Evolutionary conservation across 2,888 invertebrate species (phyloP), one percentile per base, ranked within the genome.

Genomic region (Incurvaria masculella): DNA sequence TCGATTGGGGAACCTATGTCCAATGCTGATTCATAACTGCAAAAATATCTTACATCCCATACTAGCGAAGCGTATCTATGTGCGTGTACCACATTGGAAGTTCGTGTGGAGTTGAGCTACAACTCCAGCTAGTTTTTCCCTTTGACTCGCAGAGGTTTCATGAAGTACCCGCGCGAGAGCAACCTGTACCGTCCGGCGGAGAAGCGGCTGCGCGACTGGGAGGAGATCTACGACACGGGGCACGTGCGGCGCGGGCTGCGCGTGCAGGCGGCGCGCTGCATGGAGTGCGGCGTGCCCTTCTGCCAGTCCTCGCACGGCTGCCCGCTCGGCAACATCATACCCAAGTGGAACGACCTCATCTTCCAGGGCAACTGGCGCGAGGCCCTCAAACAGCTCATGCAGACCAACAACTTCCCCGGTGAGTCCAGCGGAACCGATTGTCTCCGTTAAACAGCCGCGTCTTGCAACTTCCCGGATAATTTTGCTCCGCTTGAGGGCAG

Each of bases 221-320:
- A 94, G 54, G 99, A 99, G 80, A 93, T 99, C 55, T 97, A 95
- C 75, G 91, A 94, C 66, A 88, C 87, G 61, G 80, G 81, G 16
- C 88, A 88, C 57, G 94, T 98, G 8, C 86, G 94, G 6, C 90
- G 91, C 66, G 94, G 93, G n/a, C 80, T 99, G 41, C 82, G 89
- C 45, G 84, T 89, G 10, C 97, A 97, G 67, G 95, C 97, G 2
- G 95, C 97, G 0, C 83, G 96, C 41, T 99, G 98, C 65, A 98
- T 98, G 98, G 98, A 98, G 63, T 98, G 98, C 69, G 98, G 98
- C 20, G 96, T 99, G n/a, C 96, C 96, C 8, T 96, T 97, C 80
- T 99, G 99, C 65, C 94, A 95, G 66, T 93, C 93, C 33, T 33
- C 51, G 6, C 93, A 97, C 66, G 98, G 98, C 44, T 99, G 98